These are phyloP conservation scores for Theocolax elegans DNA, from an alignment of 1,140 invertebrate species.

Conservation along the genomic window DNA sequence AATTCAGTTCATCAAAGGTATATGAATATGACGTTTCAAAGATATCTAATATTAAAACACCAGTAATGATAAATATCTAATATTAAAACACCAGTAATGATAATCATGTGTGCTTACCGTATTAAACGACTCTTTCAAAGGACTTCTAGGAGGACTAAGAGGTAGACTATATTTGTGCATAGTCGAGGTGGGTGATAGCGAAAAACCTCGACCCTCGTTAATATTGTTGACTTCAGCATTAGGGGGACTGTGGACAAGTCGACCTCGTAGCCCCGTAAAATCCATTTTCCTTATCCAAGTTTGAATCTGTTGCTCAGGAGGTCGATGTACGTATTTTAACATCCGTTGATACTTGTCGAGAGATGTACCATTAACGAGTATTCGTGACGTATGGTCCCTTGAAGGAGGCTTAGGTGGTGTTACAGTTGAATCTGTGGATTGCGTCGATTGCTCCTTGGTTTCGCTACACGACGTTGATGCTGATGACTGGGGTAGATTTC, in stretches of 20 bases:
- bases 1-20: too few species aligned
- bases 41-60: too few species aligned
- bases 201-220: conserved; percentile 21
- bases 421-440: neutral
- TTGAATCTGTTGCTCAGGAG: neutral
- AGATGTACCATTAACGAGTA: neutral
- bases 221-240: conserved; percentile 36
- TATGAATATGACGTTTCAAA: too few species aligned
- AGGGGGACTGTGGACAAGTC: conserved; percentile 1
- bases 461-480: neutral
- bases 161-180: neutral
- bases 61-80: too few species aligned
- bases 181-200: conserved; percentile 3
- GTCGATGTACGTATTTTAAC: neutral
- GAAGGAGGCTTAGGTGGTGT: conserved; percentile 42
- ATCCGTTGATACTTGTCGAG: conserved; percentile 14
- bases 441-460: too few species aligned
- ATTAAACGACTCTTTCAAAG: neutral
- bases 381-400: conserved; percentile 41
- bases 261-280: neutral
- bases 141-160: neutral
- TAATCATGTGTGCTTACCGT: too few species aligned
- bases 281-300: neutral
- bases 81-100: too few species aligned
- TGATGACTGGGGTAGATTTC: neutral